These are phyloP conservation scores for Climacteris rufus DNA, from an alignment of 2,113 vertebrate genomes.

Conservation along the genomic window DNA sequence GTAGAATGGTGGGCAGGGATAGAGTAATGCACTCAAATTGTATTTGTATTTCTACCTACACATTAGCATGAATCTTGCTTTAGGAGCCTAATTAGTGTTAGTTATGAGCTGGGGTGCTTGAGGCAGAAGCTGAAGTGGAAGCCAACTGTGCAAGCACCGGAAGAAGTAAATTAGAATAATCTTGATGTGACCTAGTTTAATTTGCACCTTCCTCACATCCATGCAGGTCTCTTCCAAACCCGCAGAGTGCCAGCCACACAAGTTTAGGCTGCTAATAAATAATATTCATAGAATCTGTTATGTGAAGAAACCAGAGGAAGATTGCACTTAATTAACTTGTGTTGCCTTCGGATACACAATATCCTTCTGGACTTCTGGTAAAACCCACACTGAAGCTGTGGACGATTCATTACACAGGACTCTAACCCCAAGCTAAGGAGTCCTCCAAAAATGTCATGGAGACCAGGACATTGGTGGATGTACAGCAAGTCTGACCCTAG, in stretches of 20 bases:
- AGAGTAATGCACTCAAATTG: background rate
- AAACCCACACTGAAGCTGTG: background rate
- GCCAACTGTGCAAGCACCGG: background rate
- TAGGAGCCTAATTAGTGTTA: background rate
- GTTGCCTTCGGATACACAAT: background rate
- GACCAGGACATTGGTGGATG: accelerated
- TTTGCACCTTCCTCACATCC: background rate
- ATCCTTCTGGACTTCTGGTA: background rate
- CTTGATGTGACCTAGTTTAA: background rate
- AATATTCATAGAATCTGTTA: background rate
- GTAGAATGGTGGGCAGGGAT: background rate
- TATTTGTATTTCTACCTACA: background rate
- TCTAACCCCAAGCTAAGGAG: background rate
- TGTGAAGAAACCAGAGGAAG: background rate
- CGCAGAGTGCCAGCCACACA: accelerated
- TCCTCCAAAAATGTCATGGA: background rate
- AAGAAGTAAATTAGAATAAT: slow-evolving; percentile 12
- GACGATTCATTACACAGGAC: background rate
- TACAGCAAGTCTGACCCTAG: background rate
- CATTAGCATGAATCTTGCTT: background rate
- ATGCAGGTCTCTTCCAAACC: background rate
- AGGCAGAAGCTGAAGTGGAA: background rate
- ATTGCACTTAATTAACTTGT: background rate
- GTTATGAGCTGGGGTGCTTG: background rate
- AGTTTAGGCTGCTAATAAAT: background rate